A percentile compares a stretch with the other conserved stretches of the same genome.
phyloP scores from a whole-genome alignment of 2,797 vertebrate genomes.

The Esox lucius region DNA sequence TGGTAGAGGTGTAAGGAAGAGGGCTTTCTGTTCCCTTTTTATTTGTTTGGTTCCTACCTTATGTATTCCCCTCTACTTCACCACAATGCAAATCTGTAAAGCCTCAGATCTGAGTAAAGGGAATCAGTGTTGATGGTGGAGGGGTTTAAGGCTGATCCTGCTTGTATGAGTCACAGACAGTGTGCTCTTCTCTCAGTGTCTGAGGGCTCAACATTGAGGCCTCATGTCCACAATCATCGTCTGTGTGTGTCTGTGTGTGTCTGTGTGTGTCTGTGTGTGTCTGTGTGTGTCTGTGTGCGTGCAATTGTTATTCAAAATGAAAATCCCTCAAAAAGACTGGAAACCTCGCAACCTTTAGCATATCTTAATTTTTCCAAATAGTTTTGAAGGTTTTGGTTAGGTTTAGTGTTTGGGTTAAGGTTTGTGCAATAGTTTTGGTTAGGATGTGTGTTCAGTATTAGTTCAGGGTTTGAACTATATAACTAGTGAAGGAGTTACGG shows the following conservation, averaged over 20 bases:
- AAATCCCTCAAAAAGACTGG: too few species aligned
- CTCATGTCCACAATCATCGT: neutral
- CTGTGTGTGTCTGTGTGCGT: slow-evolving; percentile 21
- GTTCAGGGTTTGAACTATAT: too few species aligned
- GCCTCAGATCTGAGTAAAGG: slow-evolving; percentile 58
- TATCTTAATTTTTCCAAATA: too few species aligned
- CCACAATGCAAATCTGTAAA: slow-evolving; percentile 73
- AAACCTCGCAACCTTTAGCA: too few species aligned
- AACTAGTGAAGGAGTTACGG: too few species aligned
- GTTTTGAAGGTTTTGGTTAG: too few species aligned
- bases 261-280: slow-evolving; percentile 28
- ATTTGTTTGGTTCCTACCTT: slow-evolving; percentile 43
- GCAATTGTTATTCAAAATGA: slow-evolving; percentile 2
- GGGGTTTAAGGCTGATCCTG: slow-evolving; percentile 70
- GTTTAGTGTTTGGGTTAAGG: too few species aligned
- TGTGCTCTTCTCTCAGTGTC: slow-evolving; percentile 31
- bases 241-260: slow-evolving; percentile 23
- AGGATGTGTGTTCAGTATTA: too few species aligned
- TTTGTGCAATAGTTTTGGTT: too few species aligned
- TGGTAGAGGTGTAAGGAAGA: slow-evolving; percentile 20
- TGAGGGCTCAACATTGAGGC: too few species aligned
- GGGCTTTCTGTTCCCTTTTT: slow-evolving; percentile 31
- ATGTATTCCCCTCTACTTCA: slow-evolving; percentile 56
- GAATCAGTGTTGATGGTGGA: slow-evolving; percentile 53
- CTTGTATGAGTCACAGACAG: slow-evolving; percentile 65